Base-by-base conservation (phyloP, 1,140 invertebrate species). In the Scaptomyza montana region DNA sequence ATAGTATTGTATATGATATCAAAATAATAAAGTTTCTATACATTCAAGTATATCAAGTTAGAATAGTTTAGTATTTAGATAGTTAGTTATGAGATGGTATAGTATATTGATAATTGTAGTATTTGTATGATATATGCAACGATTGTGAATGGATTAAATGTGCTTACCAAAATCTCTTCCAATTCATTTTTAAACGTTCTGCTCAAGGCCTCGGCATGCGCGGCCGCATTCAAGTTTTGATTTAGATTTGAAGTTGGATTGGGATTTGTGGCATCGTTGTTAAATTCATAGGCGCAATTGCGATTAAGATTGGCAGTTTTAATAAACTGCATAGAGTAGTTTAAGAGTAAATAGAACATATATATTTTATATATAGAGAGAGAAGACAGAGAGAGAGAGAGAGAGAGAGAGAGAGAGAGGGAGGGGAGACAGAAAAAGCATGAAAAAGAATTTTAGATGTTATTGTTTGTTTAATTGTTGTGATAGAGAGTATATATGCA, bases 151-250 rank as follows among this genome's bases (percentile, higher is more conserved):
- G 13, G 56, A 47, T 78, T 9, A 41, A 8, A 77, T 74, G 33
- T 56, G 80, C 84, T 87, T 87, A 87, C 84, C 84, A 87, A 89
- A 56, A 87, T 87, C 73, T 87, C 84, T 87, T 87, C 84, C 84
- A 87, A 87, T 87, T 87, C 84, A 82, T 73, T 89, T 73, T 87
- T 87, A 89, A 87, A 87, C 77, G 84, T 89, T 79, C 84, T 84
- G 84, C 84, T 87, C 50, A 87, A 87, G 55, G 78, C 82, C 62
- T 87, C 82, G 69, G 82, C 82, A 74, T 87, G 82, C 16, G 82
- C 82, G 57, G 80, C 78, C 59, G 80, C 80, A 60, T 87, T 87
- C 49, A 64, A 63, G 61, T 81, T 86, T 80, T 81, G 82, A 87
- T 76, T 87, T 53, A 76, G 84, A 89, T 77, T 87, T 61, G 69